Evolutionary conservation across 2,888 invertebrate species (phyloP).

Genomic region (Acleris literana): DNA sequence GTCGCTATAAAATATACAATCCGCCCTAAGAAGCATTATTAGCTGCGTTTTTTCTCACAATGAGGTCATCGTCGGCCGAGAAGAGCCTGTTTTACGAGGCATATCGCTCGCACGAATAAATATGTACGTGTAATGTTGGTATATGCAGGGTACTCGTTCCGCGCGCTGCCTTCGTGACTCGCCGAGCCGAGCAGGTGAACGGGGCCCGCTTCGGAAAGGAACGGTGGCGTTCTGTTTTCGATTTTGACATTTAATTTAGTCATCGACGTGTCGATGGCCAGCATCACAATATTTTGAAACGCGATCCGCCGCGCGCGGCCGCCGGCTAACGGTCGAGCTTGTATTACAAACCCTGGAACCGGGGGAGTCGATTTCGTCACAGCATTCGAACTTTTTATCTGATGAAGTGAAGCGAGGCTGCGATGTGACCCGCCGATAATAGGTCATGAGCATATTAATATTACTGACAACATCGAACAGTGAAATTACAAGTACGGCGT

Average conservation of each 20-base stretch:
- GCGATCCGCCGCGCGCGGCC: slow-evolving; percentile 50
- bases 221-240: slow-evolving; percentile 52
- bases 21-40: slow-evolving; percentile 44
- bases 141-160: slow-evolving; percentile 55
- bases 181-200: slow-evolving; percentile 56
- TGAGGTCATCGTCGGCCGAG: slow-evolving; percentile 65
- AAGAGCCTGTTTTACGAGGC: slow-evolving; percentile 63
- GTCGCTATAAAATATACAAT: slow-evolving; percentile 46
- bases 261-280: slow-evolving; percentile 50
- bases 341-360: slow-evolving; percentile 55
- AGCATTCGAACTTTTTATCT: slow-evolving; percentile 68
- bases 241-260: slow-evolving; percentile 58
- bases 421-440: slow-evolving; percentile 76
- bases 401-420: slow-evolving; percentile 65
- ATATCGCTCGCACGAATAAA: slow-evolving; percentile 62
- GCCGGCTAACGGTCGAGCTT: slow-evolving; percentile 55
- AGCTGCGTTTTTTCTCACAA: slow-evolving; percentile 62
- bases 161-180: slow-evolving; percentile 61
- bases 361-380: slow-evolving; percentile 48
- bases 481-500: slow-evolving; percentile 72
- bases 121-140: slow-evolving; percentile 53
- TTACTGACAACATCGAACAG: slow-evolving; percentile 76
- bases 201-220: slow-evolving; percentile 46
- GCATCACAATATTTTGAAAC: slow-evolving; percentile 75
- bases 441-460: slow-evolving; percentile 79